Percentiles rank a stretch among this genome's conserved stretches.
Evolutionary conservation across 2,113 vertebrate genomes (phyloP).

Genomic region (Lycaon pictus): DNA sequence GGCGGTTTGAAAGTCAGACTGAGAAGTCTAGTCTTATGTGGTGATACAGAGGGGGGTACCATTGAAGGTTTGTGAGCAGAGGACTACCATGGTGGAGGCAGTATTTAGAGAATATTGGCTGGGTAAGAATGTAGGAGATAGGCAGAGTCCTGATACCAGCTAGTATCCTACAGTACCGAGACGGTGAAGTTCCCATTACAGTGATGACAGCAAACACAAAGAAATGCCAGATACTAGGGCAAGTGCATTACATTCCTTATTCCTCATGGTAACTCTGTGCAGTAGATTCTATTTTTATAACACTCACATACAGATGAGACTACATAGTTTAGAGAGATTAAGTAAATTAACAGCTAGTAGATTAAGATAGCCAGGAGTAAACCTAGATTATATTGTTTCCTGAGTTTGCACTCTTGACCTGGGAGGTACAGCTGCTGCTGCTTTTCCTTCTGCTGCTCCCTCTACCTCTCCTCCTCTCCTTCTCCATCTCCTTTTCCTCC

Average conservation of each 20-base stretch:
- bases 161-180: not conserved
- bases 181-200: not conserved
- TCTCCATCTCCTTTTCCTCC: too few relatives aligned
- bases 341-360: not conserved
- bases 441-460: too few relatives aligned
- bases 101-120: not conserved
- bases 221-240: not conserved
- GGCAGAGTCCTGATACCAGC: not conserved
- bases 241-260: not conserved
- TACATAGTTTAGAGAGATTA: not conserved
- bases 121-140: not conserved
- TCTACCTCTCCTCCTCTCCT: too few relatives aligned
- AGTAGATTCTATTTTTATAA: not conserved
- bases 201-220: not conserved
- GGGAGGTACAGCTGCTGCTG: not conserved
- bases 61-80: not conserved
- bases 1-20: not conserved
- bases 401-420: not conserved
- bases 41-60: not conserved
- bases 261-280: not conserved
- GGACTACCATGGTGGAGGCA: not conserved
- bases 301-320: not conserved
- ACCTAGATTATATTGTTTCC: not conserved
- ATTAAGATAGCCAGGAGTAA: not conserved
- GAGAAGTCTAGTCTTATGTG: not conserved